Evolutionary conservation across 2,113 vertebrate species (phyloP), one percentile per base, ranked within the genome.

Genomic region (Nycticryphes semicollaris): DNA sequence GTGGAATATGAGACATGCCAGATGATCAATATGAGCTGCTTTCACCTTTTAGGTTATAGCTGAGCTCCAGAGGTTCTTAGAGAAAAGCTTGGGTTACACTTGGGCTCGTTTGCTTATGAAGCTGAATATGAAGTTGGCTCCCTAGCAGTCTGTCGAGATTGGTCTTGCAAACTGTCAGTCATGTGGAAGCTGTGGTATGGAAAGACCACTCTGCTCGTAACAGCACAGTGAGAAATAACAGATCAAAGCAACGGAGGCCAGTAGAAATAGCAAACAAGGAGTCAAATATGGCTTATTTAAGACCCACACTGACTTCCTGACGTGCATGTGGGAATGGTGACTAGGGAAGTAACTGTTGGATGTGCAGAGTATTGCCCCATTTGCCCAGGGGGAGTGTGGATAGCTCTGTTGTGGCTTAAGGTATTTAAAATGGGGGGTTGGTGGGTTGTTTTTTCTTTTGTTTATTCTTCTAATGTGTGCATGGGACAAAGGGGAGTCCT

Each of bases 11-110:
- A 97, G 89, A 73, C 33, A 76, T 89, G 69, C 48, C 33, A 54
- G 85, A 20, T 0, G 0, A 94, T 96, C 96, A 84, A 78, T 95
- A 93, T 30, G 68, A 90, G 66, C 76, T 37, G 11, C 77, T 92
- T 47, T 91, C 64, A 94, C 95, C 78, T 87, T 86, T 91, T 76
- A 75, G 72, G 93, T 96, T 90, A 76, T 62, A 91, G 62, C 31
- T 82, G 64, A 85, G 25, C 18, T 93, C 11, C 19, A 84, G 59
- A 73, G 74, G 78, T 81, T n/a, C 72, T 85, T 92, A 43, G 27
- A 84, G 60, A 79, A 88, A 54, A 70, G n/a, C 59, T 93, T 88
- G 60, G 66, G 62, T 92, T 84, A 54, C 54, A 31, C 73, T 41
- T 74, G 60, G 47, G 41, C 45, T 93, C 51, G 33, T 94, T 94